A percentile compares a stretch with the other conserved stretches of the same genome.
Conservation (phyloP, 2,113 vertebrate genomes). For the Alligator sinensis region DNA sequence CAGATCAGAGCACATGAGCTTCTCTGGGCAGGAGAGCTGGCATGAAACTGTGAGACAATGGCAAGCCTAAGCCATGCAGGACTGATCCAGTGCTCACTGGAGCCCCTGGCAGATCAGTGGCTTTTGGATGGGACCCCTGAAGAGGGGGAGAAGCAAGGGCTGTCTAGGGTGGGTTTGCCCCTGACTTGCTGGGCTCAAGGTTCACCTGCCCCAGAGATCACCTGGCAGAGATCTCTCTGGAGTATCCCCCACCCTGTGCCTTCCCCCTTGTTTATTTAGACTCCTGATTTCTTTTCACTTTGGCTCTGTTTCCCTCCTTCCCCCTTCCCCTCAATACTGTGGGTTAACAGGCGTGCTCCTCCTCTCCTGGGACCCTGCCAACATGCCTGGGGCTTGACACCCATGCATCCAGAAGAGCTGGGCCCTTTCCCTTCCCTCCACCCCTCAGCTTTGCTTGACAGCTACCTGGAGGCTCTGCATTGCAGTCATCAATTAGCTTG, state of each 20-base stretch:
- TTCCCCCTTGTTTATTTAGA: background rate
- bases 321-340: background rate
- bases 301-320: background rate
- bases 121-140: background rate
- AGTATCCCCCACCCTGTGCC: rapidly evolving
- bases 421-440: too few species aligned
- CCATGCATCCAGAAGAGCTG: background rate
- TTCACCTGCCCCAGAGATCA: too few species aligned
- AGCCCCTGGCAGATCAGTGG: background rate
- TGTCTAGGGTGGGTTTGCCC: too few species aligned
- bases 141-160: background rate
- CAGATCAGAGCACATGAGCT: background rate
- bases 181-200: background rate
- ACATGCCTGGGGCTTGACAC: background rate
- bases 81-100: background rate
- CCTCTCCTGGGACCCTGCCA: background rate
- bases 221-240: background rate
- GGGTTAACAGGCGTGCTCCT: background rate
- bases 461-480: background rate
- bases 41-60: background rate
- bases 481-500: background rate
- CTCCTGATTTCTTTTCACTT: background rate
- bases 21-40: background rate
- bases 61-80: background rate
- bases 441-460: background rate